A percentile compares a stretch with the other conserved stretches of the same genome.
phyloP scores from a whole-genome alignment of 53 echinoderm and acorn worm species.

The Paelopatides confundens region DNA sequence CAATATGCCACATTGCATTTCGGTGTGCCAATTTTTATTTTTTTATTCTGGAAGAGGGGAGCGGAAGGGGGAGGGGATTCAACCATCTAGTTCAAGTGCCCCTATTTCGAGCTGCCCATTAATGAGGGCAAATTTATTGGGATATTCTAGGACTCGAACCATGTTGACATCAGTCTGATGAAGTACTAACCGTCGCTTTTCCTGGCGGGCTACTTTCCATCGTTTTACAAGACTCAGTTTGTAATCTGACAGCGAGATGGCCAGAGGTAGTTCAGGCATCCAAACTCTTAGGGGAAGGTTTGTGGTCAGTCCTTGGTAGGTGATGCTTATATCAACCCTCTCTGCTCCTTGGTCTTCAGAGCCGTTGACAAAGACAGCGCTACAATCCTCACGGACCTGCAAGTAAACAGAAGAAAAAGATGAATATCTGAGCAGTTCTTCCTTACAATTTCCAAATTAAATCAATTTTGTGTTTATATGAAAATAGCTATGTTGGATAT shows the following conservation, averaged over 20 bases:
- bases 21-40: no score
- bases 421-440: no score
- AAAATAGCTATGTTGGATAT: no score
- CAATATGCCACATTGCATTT: no score
- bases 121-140: background rate
- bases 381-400: conserved; percentile 71
- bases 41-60: no score
- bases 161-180: no score
- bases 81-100: background rate
- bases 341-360: conserved; percentile 76
- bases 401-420: background rate
- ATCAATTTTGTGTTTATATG: no score
- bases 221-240: conserved; percentile 85
- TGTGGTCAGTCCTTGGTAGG: conserved; percentile 59
- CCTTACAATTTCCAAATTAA: no score
- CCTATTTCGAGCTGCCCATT: background rate
- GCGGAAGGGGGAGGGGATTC: no score
- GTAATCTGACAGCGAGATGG: conserved; percentile 76
- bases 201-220: conserved; percentile 80
- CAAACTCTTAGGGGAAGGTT: conserved; percentile 74
- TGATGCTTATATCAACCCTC: conserved; percentile 57
- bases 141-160: background rate
- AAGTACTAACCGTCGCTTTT: background rate
- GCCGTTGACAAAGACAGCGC: conserved; percentile 77
- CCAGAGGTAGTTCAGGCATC: conserved; percentile 89